Evolutionary conservation across 2,888 invertebrate genomes (phyloP), one percentile per base, ranked within the genome.

Genomic region (Melanophora roralis): DNA sequence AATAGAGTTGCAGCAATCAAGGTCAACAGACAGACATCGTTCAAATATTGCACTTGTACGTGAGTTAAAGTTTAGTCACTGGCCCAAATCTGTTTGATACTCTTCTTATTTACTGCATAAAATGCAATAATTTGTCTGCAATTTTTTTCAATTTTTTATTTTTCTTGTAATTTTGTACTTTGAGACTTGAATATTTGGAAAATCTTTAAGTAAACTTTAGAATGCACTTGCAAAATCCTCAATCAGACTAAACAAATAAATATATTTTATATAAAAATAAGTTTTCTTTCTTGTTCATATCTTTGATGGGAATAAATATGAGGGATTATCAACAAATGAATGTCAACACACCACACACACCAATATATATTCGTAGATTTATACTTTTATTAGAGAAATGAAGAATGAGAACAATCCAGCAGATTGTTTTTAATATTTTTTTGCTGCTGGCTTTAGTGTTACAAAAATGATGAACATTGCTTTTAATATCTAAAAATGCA

Each of bases 221-320:
- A 80, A 82, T 82, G 83, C 83, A 83, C 81, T 83, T 88, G 87
- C 85, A 86, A 89, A 89, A 89, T 89, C 89, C 89, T 89, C 88
- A 89, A 89, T 89, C 89, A 89, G 89, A 89, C 89, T 87, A 87
- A 88, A 86, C 88, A 88, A 88, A 88, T 87, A 88, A 21, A 57
- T 60, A 45, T 45, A 45, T 62, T 32, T 34, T 34, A 43, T 45
- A 45, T 27, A 45, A 12, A 62, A 51, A 27, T 16, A 23, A 9
- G 7, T 43, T 32, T 51, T 38, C 59, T 16, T 38, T 16, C 32
- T 55, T 45, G 19, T 59, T 59, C 64, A 27, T n/a, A n/a, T 75
- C 34, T 69, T 62, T 85, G 84, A 84, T 84, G 40, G 84, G 85
- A 79, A 80, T 76, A 80, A 86, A 86, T 86, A 87, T 86, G 86